A percentile compares a stretch with the other conserved stretches of the same genome.
These are phyloP conservation scores for Sander vitreus DNA, from an alignment of 2,113 vertebrate genomes.

Conservation along the genomic window DNA sequence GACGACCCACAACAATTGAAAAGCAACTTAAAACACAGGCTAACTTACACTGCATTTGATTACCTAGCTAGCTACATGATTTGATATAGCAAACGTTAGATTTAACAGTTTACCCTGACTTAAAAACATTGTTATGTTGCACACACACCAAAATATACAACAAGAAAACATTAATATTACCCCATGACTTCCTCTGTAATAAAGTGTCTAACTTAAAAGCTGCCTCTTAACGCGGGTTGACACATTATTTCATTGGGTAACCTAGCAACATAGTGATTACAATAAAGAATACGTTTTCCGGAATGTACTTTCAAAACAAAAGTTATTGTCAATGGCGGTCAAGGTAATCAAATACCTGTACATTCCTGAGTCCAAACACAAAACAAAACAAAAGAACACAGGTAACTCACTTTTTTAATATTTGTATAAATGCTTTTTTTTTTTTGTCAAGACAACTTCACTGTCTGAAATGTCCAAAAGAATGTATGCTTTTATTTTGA, in stretches of 20 bases:
- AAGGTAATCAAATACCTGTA: not conserved
- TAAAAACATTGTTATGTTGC: not conserved
- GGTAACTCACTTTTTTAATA: too few species aligned
- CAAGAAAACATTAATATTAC: not conserved
- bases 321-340: not conserved
- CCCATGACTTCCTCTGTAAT: slow-evolving; percentile 14
- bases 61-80: not conserved
- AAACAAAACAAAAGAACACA: not conserved
- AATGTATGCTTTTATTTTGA: slow-evolving; percentile 1
- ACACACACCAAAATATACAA: not conserved
- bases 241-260: not conserved
- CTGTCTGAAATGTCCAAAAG: not conserved
- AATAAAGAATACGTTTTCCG: too few species aligned
- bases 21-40: not conserved
- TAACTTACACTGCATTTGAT: not conserved
- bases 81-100: not conserved
- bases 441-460: not conserved
- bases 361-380: not conserved
- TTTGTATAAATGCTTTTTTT: not conserved
- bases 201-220: not conserved
- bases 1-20: not conserved
- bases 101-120: not conserved
- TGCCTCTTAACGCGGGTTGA: not conserved
- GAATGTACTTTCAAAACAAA: slow-evolving; percentile 11
- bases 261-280: slow-evolving; percentile 4